phyloP scores from a whole-genome alignment of 1,140 invertebrate species.

The Neodiprion virginianus region DNA sequence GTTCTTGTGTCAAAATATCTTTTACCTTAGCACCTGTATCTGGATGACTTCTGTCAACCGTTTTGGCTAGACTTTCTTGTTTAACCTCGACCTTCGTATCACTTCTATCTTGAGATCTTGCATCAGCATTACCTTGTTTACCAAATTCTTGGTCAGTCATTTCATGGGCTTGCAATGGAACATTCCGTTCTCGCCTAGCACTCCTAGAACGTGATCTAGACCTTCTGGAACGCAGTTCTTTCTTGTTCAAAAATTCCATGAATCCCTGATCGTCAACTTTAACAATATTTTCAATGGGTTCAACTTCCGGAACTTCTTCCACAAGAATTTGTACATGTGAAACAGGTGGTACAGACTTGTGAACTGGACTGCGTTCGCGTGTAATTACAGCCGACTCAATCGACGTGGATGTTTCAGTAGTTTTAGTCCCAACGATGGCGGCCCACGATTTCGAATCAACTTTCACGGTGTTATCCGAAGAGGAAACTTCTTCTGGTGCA shows the following conservation, averaged over 20 bases:
- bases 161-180: conserved; percentile 12
- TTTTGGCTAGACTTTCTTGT: conserved; percentile 7
- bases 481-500: background rate
- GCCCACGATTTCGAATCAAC: conserved; percentile 37
- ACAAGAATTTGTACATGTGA: conserved; percentile 61
- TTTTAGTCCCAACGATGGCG: conserved; percentile 38
- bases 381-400: background rate
- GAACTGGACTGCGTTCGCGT: background rate
- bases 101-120: conserved; percentile 10
- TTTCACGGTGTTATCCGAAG: conserved; percentile 16
- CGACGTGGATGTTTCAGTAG: conserved; percentile 24
- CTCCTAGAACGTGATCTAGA: conserved; percentile 59
- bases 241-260: conserved; percentile 57
- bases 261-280: conserved; percentile 62
- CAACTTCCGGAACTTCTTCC: conserved; percentile 38
- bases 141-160: background rate
- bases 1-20: background rate
- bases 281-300: conserved; percentile 50
- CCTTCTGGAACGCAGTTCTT: conserved; percentile 53
- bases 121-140: conserved; percentile 2
- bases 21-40: background rate
- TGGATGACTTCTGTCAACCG: conserved; percentile 13
- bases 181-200: conserved; percentile 29
- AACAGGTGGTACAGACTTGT: conserved; percentile 13
- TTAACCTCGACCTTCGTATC: background rate